These are phyloP conservation scores for Cossypha caffra DNA, from an alignment of 2,797 vertebrate species.

Conservation along the genomic window DNA sequence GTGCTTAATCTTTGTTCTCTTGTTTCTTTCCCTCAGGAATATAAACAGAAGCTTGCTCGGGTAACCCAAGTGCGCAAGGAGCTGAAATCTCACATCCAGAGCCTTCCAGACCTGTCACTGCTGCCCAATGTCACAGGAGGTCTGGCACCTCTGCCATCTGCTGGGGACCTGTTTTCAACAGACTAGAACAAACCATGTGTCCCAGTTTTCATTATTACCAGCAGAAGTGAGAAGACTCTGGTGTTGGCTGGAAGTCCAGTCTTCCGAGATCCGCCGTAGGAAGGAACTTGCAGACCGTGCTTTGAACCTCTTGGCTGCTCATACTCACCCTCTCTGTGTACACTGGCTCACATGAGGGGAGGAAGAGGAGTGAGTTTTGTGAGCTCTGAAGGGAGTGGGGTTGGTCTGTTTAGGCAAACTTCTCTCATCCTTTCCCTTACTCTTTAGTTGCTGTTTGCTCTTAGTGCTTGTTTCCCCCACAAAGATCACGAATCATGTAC, in stretches of 20 bases:
- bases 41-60: constrained; percentile 96
- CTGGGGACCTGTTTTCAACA: constrained; percentile 97
- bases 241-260: constrained; percentile 47
- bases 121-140: constrained; percentile 96
- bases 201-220: constrained; percentile 53
- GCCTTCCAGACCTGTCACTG: constrained; percentile 94
- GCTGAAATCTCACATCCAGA: constrained; percentile 99
- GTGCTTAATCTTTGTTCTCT: not conserved
- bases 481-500: constrained; percentile 57
- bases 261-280: constrained; percentile 13
- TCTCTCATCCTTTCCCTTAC: constrained; percentile 13
- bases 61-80: constrained; percentile 98
- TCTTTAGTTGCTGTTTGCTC: constrained; percentile 55
- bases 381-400: not conserved
- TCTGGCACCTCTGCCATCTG: constrained; percentile 94
- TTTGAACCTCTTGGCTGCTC: constrained; percentile 22
- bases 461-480: constrained; percentile 50
- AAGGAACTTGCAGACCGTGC: constrained; percentile 59
- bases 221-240: constrained; percentile 63
- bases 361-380: not conserved
- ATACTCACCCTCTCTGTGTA: not conserved
- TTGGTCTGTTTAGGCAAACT: not conserved
- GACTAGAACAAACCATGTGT: constrained; percentile 81
- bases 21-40: constrained; percentile 83
- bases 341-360: not conserved